Evolutionary conservation across 1,140 invertebrate species (phyloP).

Genomic region (Oscheius sp.): DNA sequence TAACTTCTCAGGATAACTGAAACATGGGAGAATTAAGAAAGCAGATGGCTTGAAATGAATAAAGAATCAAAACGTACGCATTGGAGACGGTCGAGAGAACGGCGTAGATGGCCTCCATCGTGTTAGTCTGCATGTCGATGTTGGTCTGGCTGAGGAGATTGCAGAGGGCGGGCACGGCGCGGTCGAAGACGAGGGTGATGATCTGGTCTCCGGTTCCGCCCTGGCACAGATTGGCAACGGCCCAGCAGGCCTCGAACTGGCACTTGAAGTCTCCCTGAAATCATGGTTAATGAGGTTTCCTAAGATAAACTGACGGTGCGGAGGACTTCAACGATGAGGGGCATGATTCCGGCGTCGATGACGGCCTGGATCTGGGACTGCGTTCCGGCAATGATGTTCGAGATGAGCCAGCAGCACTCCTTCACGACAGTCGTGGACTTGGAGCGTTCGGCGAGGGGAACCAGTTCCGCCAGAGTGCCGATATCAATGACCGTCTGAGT

Average conservation of each 20-base stretch:
- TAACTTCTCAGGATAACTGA: conserved; percentile 4
- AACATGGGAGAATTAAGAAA: not conserved
- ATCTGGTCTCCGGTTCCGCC: conserved; percentile 27
- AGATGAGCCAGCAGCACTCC: conserved; percentile 42
- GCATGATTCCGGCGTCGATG: conserved; percentile 34
- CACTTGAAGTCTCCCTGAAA: conserved; percentile 46
- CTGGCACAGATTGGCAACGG: conserved; percentile 38
- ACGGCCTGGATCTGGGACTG: conserved; percentile 41
- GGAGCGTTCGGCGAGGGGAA: conserved; percentile 5
- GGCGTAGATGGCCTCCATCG: conserved; percentile 19
- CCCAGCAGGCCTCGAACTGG: conserved; percentile 41
- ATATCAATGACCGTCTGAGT: conserved; percentile 41
- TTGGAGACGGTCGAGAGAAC: conserved; percentile 16
- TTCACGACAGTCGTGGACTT: conserved; percentile 30
- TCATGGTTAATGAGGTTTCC: not conserved
- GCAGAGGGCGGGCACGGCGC: conserved; percentile 1
- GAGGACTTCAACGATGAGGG: conserved; percentile 31
- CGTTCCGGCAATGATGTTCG: conserved; percentile 43
- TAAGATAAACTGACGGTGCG: conserved; percentile 27
- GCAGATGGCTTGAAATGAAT: too few relatives aligned
- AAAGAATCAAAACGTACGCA: not conserved
- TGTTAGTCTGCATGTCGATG: conserved; percentile 25
- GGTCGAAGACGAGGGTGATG: not conserved
- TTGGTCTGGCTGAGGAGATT: conserved; percentile 16
- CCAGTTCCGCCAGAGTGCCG: conserved; percentile 13